Base-by-base conservation (phyloP, 2,888 invertebrate genomes). In the Eilema griseolum region DNA sequence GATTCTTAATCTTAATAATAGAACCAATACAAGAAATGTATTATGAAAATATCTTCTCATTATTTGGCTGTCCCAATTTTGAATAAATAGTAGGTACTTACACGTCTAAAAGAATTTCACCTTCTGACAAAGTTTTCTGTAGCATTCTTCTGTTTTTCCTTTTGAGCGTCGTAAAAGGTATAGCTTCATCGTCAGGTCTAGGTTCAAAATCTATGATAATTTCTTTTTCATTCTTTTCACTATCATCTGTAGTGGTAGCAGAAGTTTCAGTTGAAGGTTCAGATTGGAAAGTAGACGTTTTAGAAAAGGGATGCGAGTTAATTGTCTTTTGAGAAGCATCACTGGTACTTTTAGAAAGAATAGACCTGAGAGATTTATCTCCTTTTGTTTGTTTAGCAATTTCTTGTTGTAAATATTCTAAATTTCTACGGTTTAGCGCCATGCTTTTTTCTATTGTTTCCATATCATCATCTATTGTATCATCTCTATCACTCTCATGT, bases 141-240 rank as follows among this genome's bases (percentile, higher is more conserved):
- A 98, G 92, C 88, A 90, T 91, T 83, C 93, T 95, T 82, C 94
- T 95, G 77, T 93, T 95, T 86, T 96, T 95, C 70, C 95, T 95
- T 46, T 88, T 86, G 60, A 94, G 81, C 5, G 96, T 96, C 73
- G 96, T 96, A 67, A 96, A 96, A 67, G 96, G 96, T 67, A 97
- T 96, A 24, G 97, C 96, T 79, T 96, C 96, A 61, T 96, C 96
- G 67, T 96, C 96, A 20, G 96, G 93, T 75, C 96, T 96, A 10
- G 98, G 98, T 91, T 98, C 98, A 88, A 98, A 98, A 88, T 98
- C 98, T 79, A 98, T 98, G 75, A 98, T 97, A 70, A 98, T 98
- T 92, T 98, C 98, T 82, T 96, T 96, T 88, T 97, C 97, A 84
- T 97, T 97, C 81, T 96, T 96, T 77, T 96, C 95, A 87, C 96